phyloP scores from a whole-genome alignment of 2,113 vertebrate species.

The Emydocephalus ijimae region DNA sequence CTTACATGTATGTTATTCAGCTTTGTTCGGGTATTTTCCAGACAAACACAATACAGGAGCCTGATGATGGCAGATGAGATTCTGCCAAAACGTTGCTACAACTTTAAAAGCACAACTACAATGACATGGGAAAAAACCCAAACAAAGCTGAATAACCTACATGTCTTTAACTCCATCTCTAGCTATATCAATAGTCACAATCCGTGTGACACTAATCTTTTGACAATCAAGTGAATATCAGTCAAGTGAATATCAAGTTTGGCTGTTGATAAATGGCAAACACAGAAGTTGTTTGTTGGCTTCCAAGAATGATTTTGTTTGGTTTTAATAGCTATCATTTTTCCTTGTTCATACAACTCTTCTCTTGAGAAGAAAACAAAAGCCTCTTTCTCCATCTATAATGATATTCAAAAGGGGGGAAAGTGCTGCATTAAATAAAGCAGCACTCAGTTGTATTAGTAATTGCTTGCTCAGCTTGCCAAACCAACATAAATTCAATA shows the following conservation, averaged over 20 bases:
- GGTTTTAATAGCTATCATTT: not conserved
- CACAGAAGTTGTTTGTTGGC: not conserved
- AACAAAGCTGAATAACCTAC: not conserved
- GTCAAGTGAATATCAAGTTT: not conserved
- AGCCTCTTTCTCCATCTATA: not conserved
- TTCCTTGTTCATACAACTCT: not conserved
- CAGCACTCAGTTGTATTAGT: not conserved
- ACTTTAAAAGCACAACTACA: too few relatives aligned
- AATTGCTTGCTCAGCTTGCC: not conserved
- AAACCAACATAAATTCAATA: conserved; percentile 10
- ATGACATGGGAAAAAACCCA: too few relatives aligned
- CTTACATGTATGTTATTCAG: too few relatives aligned
- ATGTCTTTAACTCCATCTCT: not conserved
- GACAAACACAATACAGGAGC: too few relatives aligned
- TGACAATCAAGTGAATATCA: not conserved
- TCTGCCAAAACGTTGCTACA: too few relatives aligned
- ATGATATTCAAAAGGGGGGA: not conserved
- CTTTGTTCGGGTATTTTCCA: too few relatives aligned
- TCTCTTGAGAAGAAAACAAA: conserved; percentile 9
- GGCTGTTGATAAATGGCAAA: not conserved
- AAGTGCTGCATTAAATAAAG: not conserved
- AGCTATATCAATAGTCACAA: not conserved
- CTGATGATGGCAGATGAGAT: too few relatives aligned
- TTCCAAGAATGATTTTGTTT: not conserved
- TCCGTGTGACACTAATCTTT: not conserved